Evolutionary conservation across 1,140 invertebrate species (phyloP).

Genomic region (Bombus terrestris): DNA sequence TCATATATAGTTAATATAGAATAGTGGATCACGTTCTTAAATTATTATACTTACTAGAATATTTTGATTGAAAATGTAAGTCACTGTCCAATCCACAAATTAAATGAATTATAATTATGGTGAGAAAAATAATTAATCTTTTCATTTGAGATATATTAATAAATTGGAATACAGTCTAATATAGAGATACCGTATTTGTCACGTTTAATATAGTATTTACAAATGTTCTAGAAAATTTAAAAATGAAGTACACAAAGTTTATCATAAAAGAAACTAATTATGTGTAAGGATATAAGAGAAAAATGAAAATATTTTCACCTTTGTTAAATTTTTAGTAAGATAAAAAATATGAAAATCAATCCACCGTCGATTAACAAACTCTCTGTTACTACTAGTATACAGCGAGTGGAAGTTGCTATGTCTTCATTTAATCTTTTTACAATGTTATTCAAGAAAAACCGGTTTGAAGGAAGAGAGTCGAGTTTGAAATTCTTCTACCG

Average conservation of each 20-base stretch:
- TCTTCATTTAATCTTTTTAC: conserved; percentile 28
- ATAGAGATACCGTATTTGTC: background rate
- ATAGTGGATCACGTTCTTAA: conserved; percentile 1
- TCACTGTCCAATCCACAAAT: conserved; percentile 44
- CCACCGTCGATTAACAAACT: background rate
- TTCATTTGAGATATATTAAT: conserved; percentile 48
- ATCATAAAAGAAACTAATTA: background rate
- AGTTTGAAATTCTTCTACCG: conserved; percentile 27
- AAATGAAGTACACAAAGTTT: background rate
- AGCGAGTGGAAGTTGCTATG: conserved; percentile 33
- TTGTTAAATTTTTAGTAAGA: background rate
- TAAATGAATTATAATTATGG: conserved; percentile 54
- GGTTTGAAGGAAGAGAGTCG: conserved; percentile 57
- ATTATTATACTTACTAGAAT: conserved; percentile 61
- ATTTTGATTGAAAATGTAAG: conserved; percentile 50
- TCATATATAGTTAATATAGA: conserved; percentile 26
- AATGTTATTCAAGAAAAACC: conserved; percentile 60
- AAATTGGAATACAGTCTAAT: background rate
- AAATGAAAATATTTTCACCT: background rate
- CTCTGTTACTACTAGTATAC: no score
- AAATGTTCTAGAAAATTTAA: background rate
- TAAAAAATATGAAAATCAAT: background rate
- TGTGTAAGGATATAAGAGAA: background rate
- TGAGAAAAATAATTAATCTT: conserved; percentile 38
- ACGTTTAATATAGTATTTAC: background rate